phyloP scores from a whole-genome alignment of 2,113 vertebrate species.

The Psettodes erumei region DNA sequence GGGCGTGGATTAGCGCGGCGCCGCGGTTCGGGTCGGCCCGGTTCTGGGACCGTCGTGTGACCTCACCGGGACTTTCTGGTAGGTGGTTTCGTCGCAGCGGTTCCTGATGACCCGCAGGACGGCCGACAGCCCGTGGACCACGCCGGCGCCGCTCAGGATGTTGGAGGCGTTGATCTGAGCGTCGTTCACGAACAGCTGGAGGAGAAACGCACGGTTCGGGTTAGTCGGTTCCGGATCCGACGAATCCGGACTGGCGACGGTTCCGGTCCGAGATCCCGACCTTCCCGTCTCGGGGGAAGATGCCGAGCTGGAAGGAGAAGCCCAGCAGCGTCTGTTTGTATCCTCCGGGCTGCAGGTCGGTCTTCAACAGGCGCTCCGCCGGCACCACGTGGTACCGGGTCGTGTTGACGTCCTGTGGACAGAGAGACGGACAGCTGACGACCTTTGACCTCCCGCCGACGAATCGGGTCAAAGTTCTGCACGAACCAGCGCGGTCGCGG shows the following conservation, averaged over 20 bases:
- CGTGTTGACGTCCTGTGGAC: slow-evolving; percentile 83
- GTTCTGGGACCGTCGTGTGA: not conserved
- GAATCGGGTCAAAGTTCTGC: not conserved
- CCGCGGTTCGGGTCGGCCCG: not conserved
- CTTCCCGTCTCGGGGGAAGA: slow-evolving; percentile 85
- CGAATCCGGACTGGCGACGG: not conserved
- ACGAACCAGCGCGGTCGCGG: slow-evolving; percentile 75
- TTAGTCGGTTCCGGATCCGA: not conserved
- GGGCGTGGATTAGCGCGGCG: no score
- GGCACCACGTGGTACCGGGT: slow-evolving; percentile 88
- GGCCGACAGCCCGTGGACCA: slow-evolving; percentile 89
- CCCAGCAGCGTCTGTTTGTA: slow-evolving; percentile 92
- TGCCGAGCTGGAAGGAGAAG: slow-evolving; percentile 85
- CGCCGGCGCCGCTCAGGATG: slow-evolving; percentile 87
- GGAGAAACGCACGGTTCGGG: not conserved
- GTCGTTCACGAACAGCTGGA: slow-evolving; percentile 90
- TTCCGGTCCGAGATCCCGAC: slow-evolving; percentile 61
- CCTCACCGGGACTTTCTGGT: slow-evolving; percentile 36
- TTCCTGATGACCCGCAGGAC: slow-evolving; percentile 90
- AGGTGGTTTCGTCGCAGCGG: slow-evolving; percentile 85
- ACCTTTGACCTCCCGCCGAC: no score
- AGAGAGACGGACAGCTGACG: no score
- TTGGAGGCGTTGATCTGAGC: slow-evolving; percentile 86
- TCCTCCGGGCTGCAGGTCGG: slow-evolving; percentile 86
- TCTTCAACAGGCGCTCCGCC: slow-evolving; percentile 85